These are phyloP conservation scores for Colletes gigas DNA, from an alignment of 1,140 invertebrate genomes.

Conservation along the genomic window DNA sequence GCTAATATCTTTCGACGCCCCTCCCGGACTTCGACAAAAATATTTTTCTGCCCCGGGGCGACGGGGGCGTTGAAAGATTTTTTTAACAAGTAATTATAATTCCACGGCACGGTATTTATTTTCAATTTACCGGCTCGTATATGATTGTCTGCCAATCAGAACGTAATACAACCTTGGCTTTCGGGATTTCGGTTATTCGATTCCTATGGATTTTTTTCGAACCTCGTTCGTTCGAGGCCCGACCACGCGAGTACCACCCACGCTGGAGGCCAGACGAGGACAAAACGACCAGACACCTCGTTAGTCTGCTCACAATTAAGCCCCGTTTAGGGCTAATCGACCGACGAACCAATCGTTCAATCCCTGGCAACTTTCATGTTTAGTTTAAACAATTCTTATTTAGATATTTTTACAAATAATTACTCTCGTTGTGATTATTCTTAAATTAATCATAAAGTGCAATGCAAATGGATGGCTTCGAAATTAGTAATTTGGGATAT, in stretches of 20 bases:
- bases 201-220: not conserved
- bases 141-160: conserved; percentile 30
- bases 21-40: conserved; percentile 32
- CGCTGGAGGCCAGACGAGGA: not conserved
- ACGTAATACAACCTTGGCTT: conserved; percentile 10
- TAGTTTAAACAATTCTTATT: too few species aligned
- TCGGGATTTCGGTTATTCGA: not conserved
- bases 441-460: too few species aligned
- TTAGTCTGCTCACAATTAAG: not conserved
- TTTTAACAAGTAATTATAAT: conserved; percentile 50
- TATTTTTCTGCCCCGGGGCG: conserved; percentile 47
- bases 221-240: not conserved
- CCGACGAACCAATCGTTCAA: not conserved
- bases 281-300: not conserved
- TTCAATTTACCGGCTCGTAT: conserved; percentile 34
- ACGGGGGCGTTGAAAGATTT: conserved; percentile 47
- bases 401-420: too few species aligned
- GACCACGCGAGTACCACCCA: not conserved
- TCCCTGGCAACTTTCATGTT: not conserved
- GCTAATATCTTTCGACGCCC: conserved; percentile 58
- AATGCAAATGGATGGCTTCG: too few species aligned
- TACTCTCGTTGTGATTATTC: too few species aligned
- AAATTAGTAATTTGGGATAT: too few species aligned
- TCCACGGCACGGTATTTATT: conserved; percentile 43
- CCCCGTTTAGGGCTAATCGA: too few species aligned